phyloP scores from a whole-genome alignment of 2,113 vertebrate genomes.

The Aptenodytes patagonicus region DNA sequence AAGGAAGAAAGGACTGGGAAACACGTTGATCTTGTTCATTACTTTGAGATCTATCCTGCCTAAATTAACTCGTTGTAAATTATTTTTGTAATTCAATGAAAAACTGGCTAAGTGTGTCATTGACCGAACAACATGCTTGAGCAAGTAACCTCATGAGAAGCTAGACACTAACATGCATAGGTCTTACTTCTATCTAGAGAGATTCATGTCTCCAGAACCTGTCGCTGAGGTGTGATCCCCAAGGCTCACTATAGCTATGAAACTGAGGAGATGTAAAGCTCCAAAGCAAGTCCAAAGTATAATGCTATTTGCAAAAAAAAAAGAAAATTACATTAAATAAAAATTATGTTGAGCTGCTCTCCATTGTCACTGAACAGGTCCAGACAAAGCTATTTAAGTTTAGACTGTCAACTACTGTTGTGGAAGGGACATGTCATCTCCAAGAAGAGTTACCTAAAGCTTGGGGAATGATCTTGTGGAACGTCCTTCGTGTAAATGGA shows the following conservation, averaged over 20 bases:
- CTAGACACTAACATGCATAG: background rate
- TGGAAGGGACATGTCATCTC: background rate
- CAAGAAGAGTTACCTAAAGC: background rate
- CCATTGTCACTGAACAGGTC: background rate
- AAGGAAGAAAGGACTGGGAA: background rate
- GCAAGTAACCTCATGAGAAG: background rate
- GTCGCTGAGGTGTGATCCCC: background rate
- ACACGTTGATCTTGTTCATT: background rate
- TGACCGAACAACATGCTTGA: background rate
- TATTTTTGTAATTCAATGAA: background rate
- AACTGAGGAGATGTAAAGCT: background rate
- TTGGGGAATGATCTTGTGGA: background rate
- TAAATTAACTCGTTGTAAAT: background rate
- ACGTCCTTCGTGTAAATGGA: background rate
- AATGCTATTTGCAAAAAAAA: background rate
- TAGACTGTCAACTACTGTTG: background rate
- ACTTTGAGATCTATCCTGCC: background rate
- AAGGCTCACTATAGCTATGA: background rate
- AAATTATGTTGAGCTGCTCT: background rate
- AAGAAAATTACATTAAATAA: background rate
- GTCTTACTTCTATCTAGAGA: background rate
- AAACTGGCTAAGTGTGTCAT: background rate
- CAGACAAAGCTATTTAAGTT: background rate
- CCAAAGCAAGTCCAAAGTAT: background rate
- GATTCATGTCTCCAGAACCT: background rate